These are phyloP conservation scores for Anguilla megastoma DNA, from an alignment of 2,797 vertebrate species.

Conservation along the genomic window DNA sequence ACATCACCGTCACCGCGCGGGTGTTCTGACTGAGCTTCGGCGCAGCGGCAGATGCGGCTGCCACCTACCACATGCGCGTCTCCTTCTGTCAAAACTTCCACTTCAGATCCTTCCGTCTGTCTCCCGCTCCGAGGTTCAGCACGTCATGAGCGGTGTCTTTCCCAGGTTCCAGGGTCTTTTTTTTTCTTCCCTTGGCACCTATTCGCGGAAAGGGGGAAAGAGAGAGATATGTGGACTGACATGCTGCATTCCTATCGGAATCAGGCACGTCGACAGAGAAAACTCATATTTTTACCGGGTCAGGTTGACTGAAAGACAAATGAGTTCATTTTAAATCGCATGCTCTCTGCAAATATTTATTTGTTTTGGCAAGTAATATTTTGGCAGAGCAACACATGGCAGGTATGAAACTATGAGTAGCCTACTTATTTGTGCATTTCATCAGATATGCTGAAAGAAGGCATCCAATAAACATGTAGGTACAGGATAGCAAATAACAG, in stretches of 20 bases:
- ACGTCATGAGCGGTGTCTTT: constrained; percentile 68
- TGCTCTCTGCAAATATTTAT: not conserved
- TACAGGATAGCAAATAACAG: not conserved
- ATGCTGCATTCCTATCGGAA: not conserved
- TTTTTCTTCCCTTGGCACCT: constrained; percentile 73
- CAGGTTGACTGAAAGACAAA: not conserved
- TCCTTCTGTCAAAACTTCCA: constrained; percentile 67
- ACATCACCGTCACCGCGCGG: not conserved
- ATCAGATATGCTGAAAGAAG: not conserved
- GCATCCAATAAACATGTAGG: not conserved
- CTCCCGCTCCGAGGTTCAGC: constrained; percentile 62
- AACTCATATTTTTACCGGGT: not conserved
- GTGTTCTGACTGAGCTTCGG: not conserved
- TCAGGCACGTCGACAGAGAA: not conserved
- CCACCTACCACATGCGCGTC: constrained; percentile 69
- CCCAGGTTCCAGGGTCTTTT: constrained; percentile 68
- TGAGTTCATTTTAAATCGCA: not conserved
- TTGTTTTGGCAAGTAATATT: not conserved
- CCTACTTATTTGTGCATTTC: not conserved
- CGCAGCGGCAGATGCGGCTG: constrained; percentile 3
- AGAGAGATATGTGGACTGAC: constrained; percentile 37
- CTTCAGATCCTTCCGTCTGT: constrained; percentile 70
- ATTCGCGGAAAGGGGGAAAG: constrained; percentile 58
- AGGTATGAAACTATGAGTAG: not conserved
- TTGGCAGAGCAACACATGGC: not conserved